These are phyloP conservation scores for Mylabris phalerata DNA, from an alignment of 1,140 invertebrate species.

Conservation along the genomic window DNA sequence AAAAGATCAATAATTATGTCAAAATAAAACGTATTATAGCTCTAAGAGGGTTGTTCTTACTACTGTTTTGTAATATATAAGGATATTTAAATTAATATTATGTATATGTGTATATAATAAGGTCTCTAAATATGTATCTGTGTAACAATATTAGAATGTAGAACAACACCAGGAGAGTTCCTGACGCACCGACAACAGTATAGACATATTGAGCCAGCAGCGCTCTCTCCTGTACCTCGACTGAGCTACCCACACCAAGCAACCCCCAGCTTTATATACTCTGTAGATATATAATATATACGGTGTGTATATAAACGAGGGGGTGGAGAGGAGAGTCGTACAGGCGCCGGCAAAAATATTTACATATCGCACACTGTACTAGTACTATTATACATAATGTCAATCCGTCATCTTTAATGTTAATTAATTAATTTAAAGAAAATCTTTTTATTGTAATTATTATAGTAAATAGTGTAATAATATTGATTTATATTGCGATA, in stretches of 20 bases:
- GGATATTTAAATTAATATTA: neutral
- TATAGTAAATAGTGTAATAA: no score
- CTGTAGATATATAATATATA: slow-evolving; percentile 27
- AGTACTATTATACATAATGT: slow-evolving; percentile 4
- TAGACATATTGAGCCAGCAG: slow-evolving; percentile 36
- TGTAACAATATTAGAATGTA: neutral
- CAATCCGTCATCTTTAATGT: slow-evolving; percentile 14
- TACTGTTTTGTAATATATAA: no score
- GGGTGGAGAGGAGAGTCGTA: slow-evolving; percentile 39
- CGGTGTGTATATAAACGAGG: slow-evolving; percentile 1
- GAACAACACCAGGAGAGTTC: slow-evolving; percentile 2
- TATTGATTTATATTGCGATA: neutral
- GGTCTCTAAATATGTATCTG: neutral
- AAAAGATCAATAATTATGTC: no score
- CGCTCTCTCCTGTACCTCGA: slow-evolving; percentile 24
- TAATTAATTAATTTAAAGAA: slow-evolving; percentile 13
- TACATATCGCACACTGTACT: slow-evolving; percentile 23
- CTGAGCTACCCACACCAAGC: slow-evolving; percentile 29
- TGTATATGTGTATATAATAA: neutral
- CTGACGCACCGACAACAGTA: slow-evolving; percentile 33
- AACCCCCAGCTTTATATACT: slow-evolving; percentile 6
- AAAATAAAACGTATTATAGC: no score
- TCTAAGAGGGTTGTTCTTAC: no score
- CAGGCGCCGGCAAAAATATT: slow-evolving; percentile 42
- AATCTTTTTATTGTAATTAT: neutral